Evolutionary conservation across 2,888 invertebrate species (phyloP).

Genomic region (Laspeyria flexula): DNA sequence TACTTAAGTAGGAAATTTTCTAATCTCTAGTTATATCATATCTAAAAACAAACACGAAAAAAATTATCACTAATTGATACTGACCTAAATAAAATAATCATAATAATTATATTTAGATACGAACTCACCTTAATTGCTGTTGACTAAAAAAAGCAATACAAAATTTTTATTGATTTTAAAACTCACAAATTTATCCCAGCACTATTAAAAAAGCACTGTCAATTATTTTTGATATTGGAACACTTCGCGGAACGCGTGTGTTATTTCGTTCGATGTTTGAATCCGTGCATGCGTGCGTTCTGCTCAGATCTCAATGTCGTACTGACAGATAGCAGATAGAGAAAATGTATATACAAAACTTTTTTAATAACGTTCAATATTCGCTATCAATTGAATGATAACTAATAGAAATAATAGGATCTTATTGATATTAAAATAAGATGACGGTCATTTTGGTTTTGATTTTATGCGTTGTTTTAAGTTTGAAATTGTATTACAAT

Average conservation of each 20-base stretch:
- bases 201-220: constrained; percentile 9
- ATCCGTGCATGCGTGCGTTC: constrained; percentile 26
- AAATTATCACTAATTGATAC: not conserved
- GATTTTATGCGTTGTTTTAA: too few species aligned
- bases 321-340: constrained; percentile 31
- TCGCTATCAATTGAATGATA: constrained; percentile 29
- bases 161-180: not conserved
- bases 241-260: constrained; percentile 6
- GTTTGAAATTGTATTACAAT: too few species aligned
- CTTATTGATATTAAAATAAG: constrained; percentile 16
- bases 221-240: constrained; percentile 4
- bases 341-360: constrained; percentile 6
- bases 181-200: constrained; percentile 7
- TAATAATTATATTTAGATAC: not conserved
- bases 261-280: constrained; percentile 6
- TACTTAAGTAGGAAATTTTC: not conserved
- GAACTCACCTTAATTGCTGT: constrained; percentile 24
- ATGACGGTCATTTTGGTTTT: not conserved
- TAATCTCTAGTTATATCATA: too few species aligned
- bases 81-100: not conserved
- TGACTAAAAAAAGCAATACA: constrained; percentile 3
- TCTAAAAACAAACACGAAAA: not conserved
- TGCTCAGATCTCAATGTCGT: constrained; percentile 6
- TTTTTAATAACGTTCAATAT: constrained; percentile 11
- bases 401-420: too few species aligned